These are phyloP conservation scores for Apodemus agrarius DNA, from an alignment of 2,797 vertebrate species.

Conservation along the genomic window DNA sequence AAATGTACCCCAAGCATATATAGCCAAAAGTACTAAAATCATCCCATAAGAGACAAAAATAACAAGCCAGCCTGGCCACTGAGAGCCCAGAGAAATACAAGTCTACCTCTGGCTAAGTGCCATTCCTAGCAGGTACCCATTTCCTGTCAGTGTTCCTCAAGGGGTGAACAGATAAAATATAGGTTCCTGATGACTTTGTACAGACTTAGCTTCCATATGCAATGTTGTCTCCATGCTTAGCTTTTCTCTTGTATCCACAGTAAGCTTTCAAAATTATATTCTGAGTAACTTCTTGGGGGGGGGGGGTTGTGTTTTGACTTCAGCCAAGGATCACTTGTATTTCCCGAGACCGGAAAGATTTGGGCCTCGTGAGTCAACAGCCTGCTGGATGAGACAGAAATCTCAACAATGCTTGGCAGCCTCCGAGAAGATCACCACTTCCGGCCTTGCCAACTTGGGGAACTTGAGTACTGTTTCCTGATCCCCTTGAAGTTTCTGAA, in stretches of 20 bases:
- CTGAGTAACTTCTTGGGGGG: neutral
- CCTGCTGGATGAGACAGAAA: slow-evolving; percentile 23
- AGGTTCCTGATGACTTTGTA: neutral
- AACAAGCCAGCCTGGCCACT: neutral
- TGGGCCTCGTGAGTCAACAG: neutral
- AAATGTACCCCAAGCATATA: neutral
- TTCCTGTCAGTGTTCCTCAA: neutral
- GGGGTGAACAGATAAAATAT: neutral
- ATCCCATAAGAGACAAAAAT: neutral
- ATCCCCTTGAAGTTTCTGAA: neutral
- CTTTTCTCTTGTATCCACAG: neutral
- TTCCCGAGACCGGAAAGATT: slow-evolving; percentile 33
- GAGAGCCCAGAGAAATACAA: neutral
- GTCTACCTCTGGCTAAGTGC: neutral
- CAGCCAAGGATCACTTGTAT: slow-evolving; percentile 49
- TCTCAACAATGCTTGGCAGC: slow-evolving; percentile 1
- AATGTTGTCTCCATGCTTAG: neutral
- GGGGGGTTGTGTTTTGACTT: neutral
- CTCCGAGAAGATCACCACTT: neutral
- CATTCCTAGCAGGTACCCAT: neutral
- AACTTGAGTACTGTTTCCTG: neutral
- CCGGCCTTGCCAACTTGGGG: neutral
- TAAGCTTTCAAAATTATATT: slow-evolving; percentile 50
- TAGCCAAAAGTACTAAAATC: neutral
- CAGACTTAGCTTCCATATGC: neutral